Conservation (phyloP, 2,797 vertebrate species). For the Hypotaenidia philippensis region DNA sequence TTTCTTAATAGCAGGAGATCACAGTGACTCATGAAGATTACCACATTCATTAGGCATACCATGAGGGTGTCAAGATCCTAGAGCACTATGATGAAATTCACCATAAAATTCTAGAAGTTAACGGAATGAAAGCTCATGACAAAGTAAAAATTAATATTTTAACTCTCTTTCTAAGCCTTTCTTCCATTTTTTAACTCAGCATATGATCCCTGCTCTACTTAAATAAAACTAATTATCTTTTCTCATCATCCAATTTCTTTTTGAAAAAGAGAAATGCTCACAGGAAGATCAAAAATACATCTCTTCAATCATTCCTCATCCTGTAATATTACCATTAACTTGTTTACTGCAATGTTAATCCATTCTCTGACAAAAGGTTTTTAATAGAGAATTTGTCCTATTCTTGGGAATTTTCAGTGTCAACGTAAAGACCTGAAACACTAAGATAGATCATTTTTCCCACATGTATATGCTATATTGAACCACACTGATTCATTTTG, state of each 20-base stretch:
- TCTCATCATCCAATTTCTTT: neutral
- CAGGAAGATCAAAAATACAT: conserved; percentile 19
- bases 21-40: neutral
- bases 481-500: neutral
- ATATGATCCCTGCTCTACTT: neutral
- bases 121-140: neutral
- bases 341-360: neutral
- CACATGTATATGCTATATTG: neutral
- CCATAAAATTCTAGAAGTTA: neutral
- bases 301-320: neutral
- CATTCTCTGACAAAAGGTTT: neutral
- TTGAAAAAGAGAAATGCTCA: neutral
- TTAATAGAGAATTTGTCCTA: neutral
- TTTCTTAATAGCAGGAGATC: neutral
- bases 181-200: neutral
- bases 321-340: conserved; percentile 9
- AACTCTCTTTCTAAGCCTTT: neutral
- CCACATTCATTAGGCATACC: neutral
- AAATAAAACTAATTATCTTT: neutral
- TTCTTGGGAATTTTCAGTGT: neutral
- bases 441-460: neutral
- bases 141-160: neutral
- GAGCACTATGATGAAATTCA: neutral
- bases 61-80: neutral
- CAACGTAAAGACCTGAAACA: neutral